phyloP scores from a whole-genome alignment of 1,140 invertebrate species.

The Drosophila trapezifrons region DNA sequence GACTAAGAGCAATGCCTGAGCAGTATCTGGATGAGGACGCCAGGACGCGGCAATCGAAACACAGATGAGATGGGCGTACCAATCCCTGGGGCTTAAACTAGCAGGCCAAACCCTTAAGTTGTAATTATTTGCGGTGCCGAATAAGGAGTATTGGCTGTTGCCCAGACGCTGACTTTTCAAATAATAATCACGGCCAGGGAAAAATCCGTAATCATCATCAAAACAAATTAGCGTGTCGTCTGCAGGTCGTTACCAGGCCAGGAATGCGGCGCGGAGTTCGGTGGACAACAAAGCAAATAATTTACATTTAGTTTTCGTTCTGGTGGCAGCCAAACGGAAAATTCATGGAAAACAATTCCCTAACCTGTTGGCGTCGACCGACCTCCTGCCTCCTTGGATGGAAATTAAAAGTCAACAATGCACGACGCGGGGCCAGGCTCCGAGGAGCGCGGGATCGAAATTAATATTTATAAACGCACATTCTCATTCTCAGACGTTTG shows the following conservation, averaged over 20 bases:
- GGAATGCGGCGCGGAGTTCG: conserved; percentile 11
- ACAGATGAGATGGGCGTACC: conserved; percentile 33
- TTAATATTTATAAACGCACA: conserved; percentile 79
- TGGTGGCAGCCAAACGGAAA: conserved; percentile 56
- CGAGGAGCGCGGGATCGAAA: conserved; percentile 53
- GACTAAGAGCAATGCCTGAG: no score
- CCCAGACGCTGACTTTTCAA: conserved; percentile 24
- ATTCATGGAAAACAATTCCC: conserved; percentile 64
- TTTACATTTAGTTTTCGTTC: conserved; percentile 74
- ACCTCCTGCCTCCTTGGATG: conserved; percentile 11
- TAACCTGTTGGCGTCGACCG: conserved; percentile 57
- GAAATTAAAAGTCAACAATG: conserved; percentile 79
- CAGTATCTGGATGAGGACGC: not conserved
- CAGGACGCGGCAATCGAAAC: conserved; percentile 23
- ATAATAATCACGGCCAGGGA: conserved; percentile 48
- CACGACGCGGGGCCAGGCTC: conserved; percentile 27
- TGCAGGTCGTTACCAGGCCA: conserved; percentile 51
- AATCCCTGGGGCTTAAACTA: conserved; percentile 35
- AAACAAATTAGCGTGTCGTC: conserved; percentile 75
- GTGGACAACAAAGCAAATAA: conserved; percentile 57
- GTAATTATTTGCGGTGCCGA: conserved; percentile 54
- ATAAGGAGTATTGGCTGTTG: not conserved
- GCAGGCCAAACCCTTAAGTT: conserved; percentile 48
- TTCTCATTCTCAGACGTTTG: conserved; percentile 40
- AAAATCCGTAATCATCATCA: conserved; percentile 47